Percentiles rank a stretch among this genome's conserved stretches.
Conservation (phyloP, 2,797 vertebrate genomes). For the Neomorphus geoffroyi region DNA sequence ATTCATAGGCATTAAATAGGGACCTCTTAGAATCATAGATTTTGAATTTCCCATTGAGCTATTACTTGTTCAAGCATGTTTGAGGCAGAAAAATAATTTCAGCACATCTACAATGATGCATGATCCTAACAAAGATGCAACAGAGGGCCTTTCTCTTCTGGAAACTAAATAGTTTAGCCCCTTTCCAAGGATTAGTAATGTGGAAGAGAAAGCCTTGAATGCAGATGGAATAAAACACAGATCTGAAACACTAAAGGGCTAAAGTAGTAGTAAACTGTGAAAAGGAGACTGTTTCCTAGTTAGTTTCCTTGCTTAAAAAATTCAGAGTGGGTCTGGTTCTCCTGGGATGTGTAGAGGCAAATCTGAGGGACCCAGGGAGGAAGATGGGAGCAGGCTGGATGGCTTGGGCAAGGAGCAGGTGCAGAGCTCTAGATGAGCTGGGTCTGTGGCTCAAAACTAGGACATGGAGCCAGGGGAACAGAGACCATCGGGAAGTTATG, state of each 20-base stretch:
- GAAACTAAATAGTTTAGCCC: background rate
- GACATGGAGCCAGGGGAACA: background rate
- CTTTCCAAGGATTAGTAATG: background rate
- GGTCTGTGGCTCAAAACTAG: background rate
- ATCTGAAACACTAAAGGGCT: background rate
- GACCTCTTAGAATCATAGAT: background rate
- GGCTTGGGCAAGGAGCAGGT: rapidly evolving
- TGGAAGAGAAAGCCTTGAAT: background rate
- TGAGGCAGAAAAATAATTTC: background rate
- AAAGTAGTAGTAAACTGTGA: background rate
- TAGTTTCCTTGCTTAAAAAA: background rate
- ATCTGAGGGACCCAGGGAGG: background rate
- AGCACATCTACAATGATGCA: background rate
- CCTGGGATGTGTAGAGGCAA: background rate
- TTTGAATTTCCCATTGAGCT: background rate
- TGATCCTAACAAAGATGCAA: background rate
- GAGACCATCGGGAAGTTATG: background rate
- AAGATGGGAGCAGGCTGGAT: background rate
- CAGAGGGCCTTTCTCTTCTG: background rate
- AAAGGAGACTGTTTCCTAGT: background rate
- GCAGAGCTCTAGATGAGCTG: background rate
- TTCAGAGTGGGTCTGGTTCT: background rate
- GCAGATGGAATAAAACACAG: background rate
- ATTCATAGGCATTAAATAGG: background rate
- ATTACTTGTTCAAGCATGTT: background rate